A percentile compares a stretch with the other conserved stretches of the same genome.
Evolutionary conservation across 2,797 vertebrate genomes (phyloP).

Genomic region (Spondyliosoma cantharus): DNA sequence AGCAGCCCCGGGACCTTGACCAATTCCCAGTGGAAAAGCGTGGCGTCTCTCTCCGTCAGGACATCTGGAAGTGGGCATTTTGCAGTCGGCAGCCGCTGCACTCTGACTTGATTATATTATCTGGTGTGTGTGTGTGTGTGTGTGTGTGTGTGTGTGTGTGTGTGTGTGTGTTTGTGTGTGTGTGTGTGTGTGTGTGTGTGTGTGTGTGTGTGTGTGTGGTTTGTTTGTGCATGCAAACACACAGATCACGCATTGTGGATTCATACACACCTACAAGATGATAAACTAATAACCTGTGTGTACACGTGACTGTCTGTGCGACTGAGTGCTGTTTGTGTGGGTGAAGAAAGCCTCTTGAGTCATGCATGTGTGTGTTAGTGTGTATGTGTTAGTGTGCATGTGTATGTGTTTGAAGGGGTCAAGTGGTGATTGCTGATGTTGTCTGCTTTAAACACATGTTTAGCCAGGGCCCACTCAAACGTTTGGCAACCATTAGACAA

Average conservation of each 20-base stretch:
- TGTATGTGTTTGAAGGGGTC: constrained; percentile 86
- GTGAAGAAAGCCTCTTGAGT: constrained; percentile 24
- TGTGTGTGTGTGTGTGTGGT: constrained; percentile 6
- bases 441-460: constrained; percentile 94
- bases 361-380: background rate
- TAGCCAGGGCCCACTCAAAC: constrained; percentile 86
- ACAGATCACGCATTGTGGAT: constrained; percentile 40
- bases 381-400: constrained; percentile 70
- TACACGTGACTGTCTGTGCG: constrained; percentile 33
- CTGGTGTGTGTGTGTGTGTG: constrained; percentile 74
- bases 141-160: constrained; percentile 17
- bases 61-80: constrained; percentile 97
- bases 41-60: constrained; percentile 84
- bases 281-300: constrained; percentile 61
- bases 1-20: constrained; percentile 84
- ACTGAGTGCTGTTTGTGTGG: constrained; percentile 66
- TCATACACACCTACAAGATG: constrained; percentile 51
- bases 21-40: constrained; percentile 86
- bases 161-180: constrained; percentile 56
- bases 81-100: constrained; percentile 89
- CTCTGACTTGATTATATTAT: constrained; percentile 94
- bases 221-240: constrained; percentile 15
- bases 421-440: constrained; percentile 95
- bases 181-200: constrained; percentile 41
- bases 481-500: constrained; percentile 99